Conservation (phyloP, 1,140 invertebrate species). For the Ericerus pela region DNA sequence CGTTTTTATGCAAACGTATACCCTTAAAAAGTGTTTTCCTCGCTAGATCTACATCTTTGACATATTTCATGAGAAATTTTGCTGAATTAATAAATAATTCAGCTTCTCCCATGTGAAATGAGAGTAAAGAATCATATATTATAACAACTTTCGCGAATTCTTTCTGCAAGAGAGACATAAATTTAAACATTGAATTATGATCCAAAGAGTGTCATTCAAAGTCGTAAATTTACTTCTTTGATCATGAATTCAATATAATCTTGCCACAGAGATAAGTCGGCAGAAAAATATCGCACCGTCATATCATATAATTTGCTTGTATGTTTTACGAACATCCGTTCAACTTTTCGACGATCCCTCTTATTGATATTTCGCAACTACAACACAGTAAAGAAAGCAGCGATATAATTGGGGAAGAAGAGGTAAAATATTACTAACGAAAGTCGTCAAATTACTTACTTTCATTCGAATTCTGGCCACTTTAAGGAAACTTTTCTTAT, state of each 20-base stretch:
- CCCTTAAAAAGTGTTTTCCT: constrained; percentile 1
- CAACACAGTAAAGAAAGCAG: neutral
- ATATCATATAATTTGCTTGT: neutral
- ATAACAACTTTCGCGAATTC: neutral
- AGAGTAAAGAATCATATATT: neutral
- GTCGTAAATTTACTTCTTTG: constrained; percentile 2
- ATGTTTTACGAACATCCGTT: neutral
- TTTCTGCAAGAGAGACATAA: neutral
- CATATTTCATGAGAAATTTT: neutral
- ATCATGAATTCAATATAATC: constrained; percentile 6
- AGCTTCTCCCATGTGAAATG: neutral
- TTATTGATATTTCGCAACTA: neutral
- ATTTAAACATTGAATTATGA: too few species aligned
- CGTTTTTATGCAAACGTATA: neutral
- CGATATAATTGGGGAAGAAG: neutral
- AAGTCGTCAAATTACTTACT: neutral
- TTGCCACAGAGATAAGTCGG: neutral
- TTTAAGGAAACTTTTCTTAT: neutral
- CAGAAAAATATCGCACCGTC: neutral
- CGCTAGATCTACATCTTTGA: neutral
- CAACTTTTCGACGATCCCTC: neutral
- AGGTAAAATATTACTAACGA: neutral
- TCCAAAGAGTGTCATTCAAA: too few species aligned
- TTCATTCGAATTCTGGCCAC: neutral
- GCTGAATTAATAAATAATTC: neutral